phyloP scores from a whole-genome alignment of 2,888 invertebrate species.

The Trichogramma dendrolimi region DNA sequence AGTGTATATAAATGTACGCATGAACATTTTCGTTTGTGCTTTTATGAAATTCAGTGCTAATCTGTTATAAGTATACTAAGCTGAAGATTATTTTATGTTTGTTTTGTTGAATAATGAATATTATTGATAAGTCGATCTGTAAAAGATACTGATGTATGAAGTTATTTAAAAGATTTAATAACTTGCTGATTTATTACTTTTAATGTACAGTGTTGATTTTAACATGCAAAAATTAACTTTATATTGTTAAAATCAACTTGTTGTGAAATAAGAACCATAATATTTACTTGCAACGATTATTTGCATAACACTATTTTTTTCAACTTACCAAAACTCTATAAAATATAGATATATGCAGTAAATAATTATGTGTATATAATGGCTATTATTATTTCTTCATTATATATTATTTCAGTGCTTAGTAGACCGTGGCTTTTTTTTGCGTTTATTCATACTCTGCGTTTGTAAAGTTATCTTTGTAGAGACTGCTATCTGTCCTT shows the following conservation, averaged over 20 bases:
- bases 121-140: no score
- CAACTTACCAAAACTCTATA: conserved; percentile 47
- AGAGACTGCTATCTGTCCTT: no score
- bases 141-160: no score
- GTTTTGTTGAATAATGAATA: no score
- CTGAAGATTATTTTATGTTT: conserved; percentile 16
- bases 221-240: no score
- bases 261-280: no score
- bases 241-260: no score
- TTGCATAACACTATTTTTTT: conserved; percentile 7
- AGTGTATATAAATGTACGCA: conserved; percentile 32
- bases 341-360: conserved; percentile 47
- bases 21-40: conserved; percentile 25
- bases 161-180: no score
- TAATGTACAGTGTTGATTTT: no score
- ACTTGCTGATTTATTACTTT: conserved; percentile 10
- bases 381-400: conserved; percentile 43
- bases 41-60: conserved; percentile 25
- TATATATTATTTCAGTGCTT: conserved; percentile 41
- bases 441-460: conserved; percentile 17
- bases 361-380: neutral
- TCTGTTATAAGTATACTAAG: conserved; percentile 2
- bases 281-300: neutral
- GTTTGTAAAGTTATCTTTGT: no score
- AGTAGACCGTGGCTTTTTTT: conserved; percentile 40